Evolutionary conservation across 2,888 invertebrate genomes (phyloP).

Genomic region (Terebella lapidaria): DNA sequence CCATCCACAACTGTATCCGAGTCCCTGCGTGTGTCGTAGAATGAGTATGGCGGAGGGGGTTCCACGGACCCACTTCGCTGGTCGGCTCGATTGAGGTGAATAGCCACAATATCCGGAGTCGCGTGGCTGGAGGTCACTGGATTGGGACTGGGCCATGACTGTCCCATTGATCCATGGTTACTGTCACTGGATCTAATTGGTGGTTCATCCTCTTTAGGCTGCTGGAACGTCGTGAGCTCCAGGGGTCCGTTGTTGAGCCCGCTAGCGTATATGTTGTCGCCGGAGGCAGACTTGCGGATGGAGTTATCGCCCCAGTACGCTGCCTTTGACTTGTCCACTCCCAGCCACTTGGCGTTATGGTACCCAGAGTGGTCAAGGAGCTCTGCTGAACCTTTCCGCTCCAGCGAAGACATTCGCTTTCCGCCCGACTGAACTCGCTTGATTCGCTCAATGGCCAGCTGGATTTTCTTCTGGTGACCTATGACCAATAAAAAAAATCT

Average conservation of each 20-base stretch:
- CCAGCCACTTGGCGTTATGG: slow-evolving; percentile 16
- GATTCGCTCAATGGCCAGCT: slow-evolving; percentile 91
- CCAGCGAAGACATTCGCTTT: slow-evolving; percentile 37
- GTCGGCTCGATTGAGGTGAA: slow-evolving; percentile 22
- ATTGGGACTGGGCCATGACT: neutral
- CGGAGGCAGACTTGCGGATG: slow-evolving; percentile 9
- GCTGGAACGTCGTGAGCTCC: neutral
- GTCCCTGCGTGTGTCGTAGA: neutral
- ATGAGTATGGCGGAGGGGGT: neutral
- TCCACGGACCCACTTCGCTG: neutral
- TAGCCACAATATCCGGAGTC: slow-evolving; percentile 53
- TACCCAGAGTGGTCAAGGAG: slow-evolving; percentile 18
- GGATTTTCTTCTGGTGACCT: slow-evolving; percentile 97
- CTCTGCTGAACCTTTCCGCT: slow-evolving; percentile 13
- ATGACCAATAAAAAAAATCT: neutral
- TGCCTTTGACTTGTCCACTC: neutral
- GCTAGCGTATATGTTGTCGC: slow-evolving; percentile 10
- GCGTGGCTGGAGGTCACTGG: too few relatives aligned
- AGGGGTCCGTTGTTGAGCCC: neutral
- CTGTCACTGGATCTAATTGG: neutral
- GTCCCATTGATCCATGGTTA: neutral
- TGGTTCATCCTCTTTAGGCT: neutral
- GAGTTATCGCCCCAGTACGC: neutral
- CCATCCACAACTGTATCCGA: too few relatives aligned
- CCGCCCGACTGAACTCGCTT: slow-evolving; percentile 65